Evolutionary conservation across 2,888 invertebrate species (phyloP), one percentile per base, ranked within the genome.

Genomic region (Epirrhoe alternata): DNA sequence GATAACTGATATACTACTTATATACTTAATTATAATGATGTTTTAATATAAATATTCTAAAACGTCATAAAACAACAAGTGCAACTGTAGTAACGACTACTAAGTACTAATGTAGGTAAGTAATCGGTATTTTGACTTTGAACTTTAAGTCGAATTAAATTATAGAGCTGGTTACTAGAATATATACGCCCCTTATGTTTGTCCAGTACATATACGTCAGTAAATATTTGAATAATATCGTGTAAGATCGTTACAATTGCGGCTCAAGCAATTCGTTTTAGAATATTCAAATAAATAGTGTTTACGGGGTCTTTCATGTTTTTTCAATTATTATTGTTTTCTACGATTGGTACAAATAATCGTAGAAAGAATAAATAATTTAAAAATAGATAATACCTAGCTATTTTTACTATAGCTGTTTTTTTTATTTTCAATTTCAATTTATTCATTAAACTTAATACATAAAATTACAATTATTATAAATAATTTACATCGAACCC

Each of bases 71-170:
- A 38, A 38, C 38, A 38, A 38, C 38, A 10, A 2, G 2, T 42
- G 2, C 12, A 42, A 12, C 12, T 42, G 12, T 42, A 4, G 1
- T 24, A 24, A 24, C 3, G 24, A 24, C 24, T 2, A 24, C 24
- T 24, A 24, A 24, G 1, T 2, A 24, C 24, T 24, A 24, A 24
- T 24, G 24, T 24, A 24, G 24, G 56, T 35, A 35, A 56, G 10
- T 17, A 54, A 31, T 42, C 51, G 56, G 51, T 17, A 33, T 7
- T 49, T 6, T 47, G 47, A 47, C 47, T 16, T 47, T 56, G 62
- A 56, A 56, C 56, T 56, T 38, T 61, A 17, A 33, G 50, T 51
- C 38, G 47, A 54, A 54, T 38, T 10, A 35, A 14, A n/a, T 30
- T 53, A 33, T 33, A 33, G 14, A 12, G 47, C 14, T 45, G 6